These are phyloP conservation scores for human (Homo sapiens) DNA, from an alignment of 2,113 vertebrate species.

Conservation along the genomic window DNA sequence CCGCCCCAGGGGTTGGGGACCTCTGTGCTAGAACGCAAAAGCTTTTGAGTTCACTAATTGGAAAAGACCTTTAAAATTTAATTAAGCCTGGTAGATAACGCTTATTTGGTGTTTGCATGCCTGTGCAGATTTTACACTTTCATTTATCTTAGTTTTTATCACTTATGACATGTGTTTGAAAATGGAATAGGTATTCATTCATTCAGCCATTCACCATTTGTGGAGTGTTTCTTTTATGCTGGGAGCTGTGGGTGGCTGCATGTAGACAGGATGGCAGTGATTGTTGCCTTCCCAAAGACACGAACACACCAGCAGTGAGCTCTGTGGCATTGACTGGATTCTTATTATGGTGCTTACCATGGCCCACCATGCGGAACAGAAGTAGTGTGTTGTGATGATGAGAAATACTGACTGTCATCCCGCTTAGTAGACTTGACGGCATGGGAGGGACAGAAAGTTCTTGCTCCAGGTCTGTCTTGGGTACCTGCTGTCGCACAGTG, in stretches of 20 bases:
- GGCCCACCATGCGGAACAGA: neutral
- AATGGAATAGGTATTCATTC: neutral
- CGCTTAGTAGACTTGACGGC: neutral
- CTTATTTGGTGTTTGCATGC: neutral
- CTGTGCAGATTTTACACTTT: neutral
- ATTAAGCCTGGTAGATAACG: neutral
- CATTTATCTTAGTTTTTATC: neutral
- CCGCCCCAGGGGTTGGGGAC: too few species aligned
- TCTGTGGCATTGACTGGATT: accelerated
- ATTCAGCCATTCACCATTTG: neutral
- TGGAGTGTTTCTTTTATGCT: neutral
- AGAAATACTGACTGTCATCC: neutral
- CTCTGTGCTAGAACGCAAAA: neutral
- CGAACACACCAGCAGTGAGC: neutral
- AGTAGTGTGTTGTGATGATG: neutral
- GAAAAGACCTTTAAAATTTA: neutral
- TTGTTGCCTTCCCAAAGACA: neutral
- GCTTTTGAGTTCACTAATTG: neutral
- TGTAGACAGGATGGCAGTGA: neutral
- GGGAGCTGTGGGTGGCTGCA: neutral
- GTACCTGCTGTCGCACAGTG: neutral
- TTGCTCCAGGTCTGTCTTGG: neutral
- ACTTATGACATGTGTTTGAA: neutral
- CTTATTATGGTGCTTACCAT: neutral
- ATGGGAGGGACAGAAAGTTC: neutral